These are phyloP conservation scores for Phodopus roborovskii DNA, from an alignment of 2,113 vertebrate species.

Conservation along the genomic window DNA sequence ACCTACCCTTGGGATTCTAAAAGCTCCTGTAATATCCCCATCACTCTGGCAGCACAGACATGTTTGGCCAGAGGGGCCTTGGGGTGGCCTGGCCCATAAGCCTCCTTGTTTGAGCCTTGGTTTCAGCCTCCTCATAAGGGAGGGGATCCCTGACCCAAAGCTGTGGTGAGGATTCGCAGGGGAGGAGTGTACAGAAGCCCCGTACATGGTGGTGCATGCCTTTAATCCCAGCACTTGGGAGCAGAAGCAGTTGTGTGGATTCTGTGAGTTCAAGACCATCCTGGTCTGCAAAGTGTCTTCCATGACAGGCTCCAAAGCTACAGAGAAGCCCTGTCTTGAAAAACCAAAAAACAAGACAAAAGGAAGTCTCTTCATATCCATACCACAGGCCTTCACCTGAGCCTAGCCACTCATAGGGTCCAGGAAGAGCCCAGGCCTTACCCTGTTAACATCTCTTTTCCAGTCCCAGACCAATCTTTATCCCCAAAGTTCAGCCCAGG, in stretches of 20 bases:
- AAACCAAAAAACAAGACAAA: too few relatives aligned
- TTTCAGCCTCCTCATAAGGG: not conserved
- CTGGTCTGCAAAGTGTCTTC: too few relatives aligned
- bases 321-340: too few relatives aligned
- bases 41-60: not conserved
- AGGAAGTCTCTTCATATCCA: not conserved
- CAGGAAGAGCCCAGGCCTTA: not conserved
- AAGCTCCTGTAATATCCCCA: not conserved
- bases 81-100: not conserved
- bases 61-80: not conserved
- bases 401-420: not conserved
- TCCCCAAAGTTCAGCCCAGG: not conserved
- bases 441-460: not conserved
- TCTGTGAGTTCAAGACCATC: too few relatives aligned
- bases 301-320: too few relatives aligned
- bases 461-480: not conserved
- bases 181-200: not conserved
- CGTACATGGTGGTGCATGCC: too few relatives aligned
- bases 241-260: too few relatives aligned
- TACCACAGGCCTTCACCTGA: not conserved
- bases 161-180: not conserved
- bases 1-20: not conserved
- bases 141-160: not conserved
- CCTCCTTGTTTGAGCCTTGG: not conserved
- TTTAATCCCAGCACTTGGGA: too few relatives aligned